Evolutionary conservation across 1,140 invertebrate genomes (phyloP), one percentile per base, ranked within the genome.

Genomic region (Branchinecta lindahli): DNA sequence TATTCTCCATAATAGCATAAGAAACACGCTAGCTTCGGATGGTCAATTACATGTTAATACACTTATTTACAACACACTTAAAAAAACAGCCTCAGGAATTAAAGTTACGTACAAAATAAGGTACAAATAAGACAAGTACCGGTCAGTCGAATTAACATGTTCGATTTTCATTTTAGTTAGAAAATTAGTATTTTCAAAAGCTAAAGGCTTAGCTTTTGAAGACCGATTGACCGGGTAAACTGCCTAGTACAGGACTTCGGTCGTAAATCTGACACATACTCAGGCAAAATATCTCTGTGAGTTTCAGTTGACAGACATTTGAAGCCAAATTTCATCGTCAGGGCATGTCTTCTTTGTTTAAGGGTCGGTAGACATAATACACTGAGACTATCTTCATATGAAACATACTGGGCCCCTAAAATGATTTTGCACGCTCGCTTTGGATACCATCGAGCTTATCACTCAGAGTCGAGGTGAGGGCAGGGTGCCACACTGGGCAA

Each of bases 51-150:
- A 52, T n/a, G 47, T 52, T n/a, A 52, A 52, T 52, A n/a, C n/a
- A n/a, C n/a, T 52, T 52, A n/a, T 52, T 52, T 52, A 52, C 47
- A 52, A 52, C n/a, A n/a, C 47, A 52, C 47, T 52, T 52, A 52
- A 52, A 52, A 52, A 52, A n/a, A n/a, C n/a, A n/a, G n/a, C 47
- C 47, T 52, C 9, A 52, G 47, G 47, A 52, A 52, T 52, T 9
- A n/a, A 52, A 52, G 47, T 52, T 52, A 9, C 47, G 47, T n/a
- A 9, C 47, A n/a, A n/a, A n/a, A n/a, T n/a, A 52, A 9, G 47
- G 47, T 52, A 52, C 47, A 52, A 52, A n/a, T 52, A 52, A 52
- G 47, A n/a, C 47, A 52, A 52, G 47, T 52, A 52, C n/a, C 47
- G 47, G 47, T 9, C n/a, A 52, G 47, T 52, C 47, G 47, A 52